phyloP scores from a whole-genome alignment of 2,113 vertebrate genomes.

The Pteruthius melanotis region DNA sequence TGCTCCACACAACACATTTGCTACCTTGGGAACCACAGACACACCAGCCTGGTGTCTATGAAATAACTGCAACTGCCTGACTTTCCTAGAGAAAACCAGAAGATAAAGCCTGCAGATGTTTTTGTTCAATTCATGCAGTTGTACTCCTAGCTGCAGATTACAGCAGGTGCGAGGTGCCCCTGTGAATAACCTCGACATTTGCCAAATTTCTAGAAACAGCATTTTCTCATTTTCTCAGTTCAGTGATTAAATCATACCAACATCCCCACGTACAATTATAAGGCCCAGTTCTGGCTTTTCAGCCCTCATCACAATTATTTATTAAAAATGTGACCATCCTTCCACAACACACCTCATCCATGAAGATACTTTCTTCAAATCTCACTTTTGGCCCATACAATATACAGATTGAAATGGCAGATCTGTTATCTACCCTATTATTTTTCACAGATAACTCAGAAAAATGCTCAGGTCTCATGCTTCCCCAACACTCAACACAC shows the following conservation, averaged over 20 bases:
- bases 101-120: not conserved
- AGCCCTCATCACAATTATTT: not conserved
- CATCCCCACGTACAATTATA: not conserved
- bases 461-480: not conserved
- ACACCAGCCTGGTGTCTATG: not conserved
- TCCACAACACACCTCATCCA: not conserved
- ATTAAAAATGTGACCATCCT: not conserved
- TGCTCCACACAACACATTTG: accelerated
- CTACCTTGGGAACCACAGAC: not conserved
- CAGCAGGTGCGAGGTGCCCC: not conserved
- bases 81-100: not conserved
- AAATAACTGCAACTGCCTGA: not conserved
- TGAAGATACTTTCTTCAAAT: not conserved
- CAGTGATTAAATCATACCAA: not conserved
- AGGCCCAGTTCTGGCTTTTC: not conserved
- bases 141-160: not conserved
- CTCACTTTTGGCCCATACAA: not conserved
- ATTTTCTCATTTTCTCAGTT: not conserved
- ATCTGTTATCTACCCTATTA: not conserved
- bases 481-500: not conserved
- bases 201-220: not conserved
- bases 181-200: not conserved
- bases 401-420: not conserved
- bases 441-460: not conserved
- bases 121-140: not conserved